Evolutionary conservation across 2,888 invertebrate genomes (phyloP), one percentile per base, ranked within the genome.

Genomic region (Drosophila eohydei): DNA sequence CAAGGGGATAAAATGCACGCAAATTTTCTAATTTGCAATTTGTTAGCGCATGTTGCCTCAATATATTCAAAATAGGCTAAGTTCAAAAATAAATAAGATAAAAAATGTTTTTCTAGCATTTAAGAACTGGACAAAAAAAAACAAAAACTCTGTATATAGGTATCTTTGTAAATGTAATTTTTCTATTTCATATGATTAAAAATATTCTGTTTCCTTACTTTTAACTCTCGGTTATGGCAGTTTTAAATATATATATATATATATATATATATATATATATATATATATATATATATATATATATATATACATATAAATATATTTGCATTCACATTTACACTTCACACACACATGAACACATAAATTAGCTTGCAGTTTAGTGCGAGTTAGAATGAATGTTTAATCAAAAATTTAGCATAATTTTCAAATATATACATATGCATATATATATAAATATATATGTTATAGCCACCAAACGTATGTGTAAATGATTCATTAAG

Each of bases 381-480:
- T 71, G 73, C 61, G 64, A 68, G 75, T 66, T 67, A 40, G 60
- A 76, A 57, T 40, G 60, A 73, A 59, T 74, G 72, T 80, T 74
- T 86, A 86, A 83, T 86, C 81, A 76, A 86, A 86, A 74, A 54
- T 40, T 40, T 78, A 78, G 80, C 52, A 62, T 79, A 77, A 74
- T 77, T 77, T 69, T 79, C 62, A 61, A 66, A 65, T 38, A 68
- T 48, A 72, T 56, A 38, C 57, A 63, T 63, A 48, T 57, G 40
- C 21, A 62, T 43, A 44, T 43, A 56, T 43, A 55, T 50, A 32
- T 55, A 54, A 52, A 57, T 48, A 32, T 48, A 32, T 32, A 11
- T 50, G 16, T 50, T 50, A n/a, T 80, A 84, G 81, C 87, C 78
- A 84, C 83, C 86, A 86, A 84, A 86, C 65, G 48, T 78, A 83